Evolutionary conservation across 30 jellyfish, hydroid and myxozoan genomes (phyloP), one percentile per base, ranked within the genome.

Genomic region (Mastigias papua): DNA sequence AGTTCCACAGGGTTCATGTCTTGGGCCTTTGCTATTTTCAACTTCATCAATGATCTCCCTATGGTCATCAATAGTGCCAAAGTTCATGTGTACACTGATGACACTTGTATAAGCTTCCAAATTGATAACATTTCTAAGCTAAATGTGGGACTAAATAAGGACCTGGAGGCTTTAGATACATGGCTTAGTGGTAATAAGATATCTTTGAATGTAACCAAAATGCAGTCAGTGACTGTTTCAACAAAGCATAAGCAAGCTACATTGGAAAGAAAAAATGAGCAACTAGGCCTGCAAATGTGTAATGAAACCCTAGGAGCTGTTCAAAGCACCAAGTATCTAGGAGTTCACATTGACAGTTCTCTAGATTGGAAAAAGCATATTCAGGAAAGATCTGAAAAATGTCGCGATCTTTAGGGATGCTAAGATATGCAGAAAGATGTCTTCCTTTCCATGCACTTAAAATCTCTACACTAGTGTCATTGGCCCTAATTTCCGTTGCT

Each of bases 121-220:
- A 37, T 3, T 37, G 10, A 37, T 37, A 37, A 11, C 11, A 37
- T 37, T 5, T 37, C 5, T 37, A 5, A 37, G 54, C 11, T 37
- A 37, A 37, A 37, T 11, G 11, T n/a, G 54, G 54, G 10, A 37
- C 11, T 37, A 37, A 37, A 37, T 37, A 5, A 37, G 54, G 54
- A 37, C 11, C 67, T 51, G 5, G 25, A 51, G 25, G 67, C 67
- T 51, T 17, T 51, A 1, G 67, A 51, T 42, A 82, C 66, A 2
- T 82, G 92, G 92, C 78, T 82, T 2, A 21, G 37, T 22, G 81
- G 90, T 23, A 80, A 80, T 29, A 80, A 58, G 25, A 81, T 80
- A 10, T 62, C 90, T n/a, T 46, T 82, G 77, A 82, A 67, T 68
- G 78, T 82, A 28, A 35, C 85, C 22, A 82, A 81, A 66, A 81